These are phyloP conservation scores for Drosophila subquinaria DNA, from an alignment of 2,888 invertebrate genomes.

Conservation along the genomic window DNA sequence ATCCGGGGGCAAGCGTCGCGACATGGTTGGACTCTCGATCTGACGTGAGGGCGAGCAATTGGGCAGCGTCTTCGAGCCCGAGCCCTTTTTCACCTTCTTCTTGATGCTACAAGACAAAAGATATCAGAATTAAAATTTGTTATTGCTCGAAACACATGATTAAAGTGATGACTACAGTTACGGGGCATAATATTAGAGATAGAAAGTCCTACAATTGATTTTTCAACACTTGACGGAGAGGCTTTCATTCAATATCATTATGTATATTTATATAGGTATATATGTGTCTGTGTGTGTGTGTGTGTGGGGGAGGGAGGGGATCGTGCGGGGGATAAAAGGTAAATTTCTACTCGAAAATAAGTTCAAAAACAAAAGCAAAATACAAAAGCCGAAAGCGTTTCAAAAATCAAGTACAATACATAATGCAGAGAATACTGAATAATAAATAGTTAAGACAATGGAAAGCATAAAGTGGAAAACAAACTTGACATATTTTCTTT, in stretches of 20 bases:
- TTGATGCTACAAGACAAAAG: conserved; percentile 89
- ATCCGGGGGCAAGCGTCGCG: conserved; percentile 91
- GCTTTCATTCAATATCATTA: conserved; percentile 23
- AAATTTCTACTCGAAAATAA: conserved; percentile 36
- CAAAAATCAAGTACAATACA: conserved; percentile 38
- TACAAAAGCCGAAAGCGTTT: conserved; percentile 58
- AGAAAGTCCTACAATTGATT: neutral
- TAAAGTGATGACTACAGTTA: neutral
- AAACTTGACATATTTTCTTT: conserved; percentile 37
- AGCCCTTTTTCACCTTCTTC: conserved; percentile 93
- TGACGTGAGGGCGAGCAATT: conserved; percentile 94
- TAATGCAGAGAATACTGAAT: conserved; percentile 41
- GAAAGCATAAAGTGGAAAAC: conserved; percentile 52
- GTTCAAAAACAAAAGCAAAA: conserved; percentile 46
- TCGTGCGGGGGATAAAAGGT: conserved; percentile 15
- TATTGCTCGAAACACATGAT: neutral
- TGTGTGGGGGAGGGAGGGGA: neutral
- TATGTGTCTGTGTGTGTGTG: conserved; percentile 24
- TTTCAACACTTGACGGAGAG: conserved; percentile 27
- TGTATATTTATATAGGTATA: neutral
- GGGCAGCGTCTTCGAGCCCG: conserved; percentile 94
- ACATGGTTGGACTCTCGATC: conserved; percentile 91
- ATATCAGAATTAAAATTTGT: neutral
- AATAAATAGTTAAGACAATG: conserved; percentile 16
- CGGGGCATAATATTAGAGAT: neutral